Base-by-base conservation (phyloP, 2,888 invertebrate species). In the Synergus gifuensis region DNA sequence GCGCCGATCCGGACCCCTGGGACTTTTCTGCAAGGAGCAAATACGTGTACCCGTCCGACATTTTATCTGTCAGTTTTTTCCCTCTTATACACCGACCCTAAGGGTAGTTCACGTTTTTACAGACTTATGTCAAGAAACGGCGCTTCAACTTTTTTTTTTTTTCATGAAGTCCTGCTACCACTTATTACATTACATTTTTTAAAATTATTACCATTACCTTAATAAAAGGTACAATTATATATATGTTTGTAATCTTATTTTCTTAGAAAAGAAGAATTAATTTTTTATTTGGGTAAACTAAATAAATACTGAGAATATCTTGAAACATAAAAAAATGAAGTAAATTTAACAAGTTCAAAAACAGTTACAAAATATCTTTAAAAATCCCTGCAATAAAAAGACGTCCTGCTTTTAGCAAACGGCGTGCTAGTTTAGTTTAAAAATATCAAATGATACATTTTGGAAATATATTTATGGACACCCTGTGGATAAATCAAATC, bases 1-100 rank as follows among this genome's bases (percentile, higher is more conserved):
- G 80, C 83, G 82, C 81, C 66, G 79, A 83, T 83, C 79, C 67
- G 79, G 78, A 83, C 82, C 81, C 80, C 54, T 44, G 69, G 67
- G 69, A 69, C 66, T 79, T 76, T 79, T 76, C 54, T 76, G 76
- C 69, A 76, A 78, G 63, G 77, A 78, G 79, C 82, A 79, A 85
- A 85, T 82, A 84, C 78, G 66, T 76, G 78, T 83, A 83, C 81
- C 81, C 78, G 83, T 79, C 77, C 80, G 84, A 86, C 80, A 82
- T 85, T 88, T 87, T 80, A 83, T 84, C 78, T 79, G 73, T 83
- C 76, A 80, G 78, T 80, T 80, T 82, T 83, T 82, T 82, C 79
- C 49, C 78, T 83, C 81, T 83, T 82, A 76, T 82, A 79, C 73
- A 16, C n/a, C 76, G n/a, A 36, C 18, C 67, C 81, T 79, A 63